Evolutionary conservation across 2,113 vertebrate genomes (phyloP).

Genomic region (Mohoua ochrocephala): DNA sequence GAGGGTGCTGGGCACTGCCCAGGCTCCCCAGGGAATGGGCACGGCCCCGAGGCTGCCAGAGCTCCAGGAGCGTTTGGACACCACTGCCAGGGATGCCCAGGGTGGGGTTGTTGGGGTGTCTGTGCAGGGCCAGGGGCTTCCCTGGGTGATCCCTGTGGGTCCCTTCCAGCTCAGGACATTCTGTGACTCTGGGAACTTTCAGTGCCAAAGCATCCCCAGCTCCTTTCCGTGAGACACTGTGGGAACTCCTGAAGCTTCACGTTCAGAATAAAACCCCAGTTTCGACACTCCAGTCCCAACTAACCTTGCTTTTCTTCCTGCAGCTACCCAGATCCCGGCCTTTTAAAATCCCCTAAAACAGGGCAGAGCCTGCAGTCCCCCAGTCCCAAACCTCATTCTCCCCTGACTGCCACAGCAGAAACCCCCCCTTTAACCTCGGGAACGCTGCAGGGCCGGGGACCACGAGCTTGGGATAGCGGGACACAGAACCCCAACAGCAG

Average conservation of each 20-base stretch:
- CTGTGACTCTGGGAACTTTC: background rate
- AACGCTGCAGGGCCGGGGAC: background rate
- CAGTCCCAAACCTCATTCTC: accelerated
- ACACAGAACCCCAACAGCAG: background rate
- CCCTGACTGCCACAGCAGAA: accelerated
- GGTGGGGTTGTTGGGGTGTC: background rate
- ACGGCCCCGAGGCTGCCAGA: background rate
- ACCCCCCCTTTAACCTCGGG: background rate
- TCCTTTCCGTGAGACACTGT: accelerated
- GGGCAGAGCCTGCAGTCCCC: background rate
- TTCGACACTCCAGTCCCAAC: background rate
- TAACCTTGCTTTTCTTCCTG: background rate
- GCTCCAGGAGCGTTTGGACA: background rate
- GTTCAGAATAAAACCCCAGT: background rate
- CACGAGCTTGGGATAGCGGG: accelerated
- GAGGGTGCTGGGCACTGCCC: background rate
- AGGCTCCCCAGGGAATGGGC: background rate
- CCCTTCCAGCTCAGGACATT: background rate
- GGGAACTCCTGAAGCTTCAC: background rate
- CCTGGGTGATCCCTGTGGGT: background rate
- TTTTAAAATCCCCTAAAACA: background rate
- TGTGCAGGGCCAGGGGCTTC: background rate
- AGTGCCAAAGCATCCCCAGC: background rate
- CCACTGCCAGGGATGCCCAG: accelerated
- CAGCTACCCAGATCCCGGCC: accelerated